Evolutionary conservation across 2,797 vertebrate species (phyloP).

Genomic region (Vireo griseus): DNA sequence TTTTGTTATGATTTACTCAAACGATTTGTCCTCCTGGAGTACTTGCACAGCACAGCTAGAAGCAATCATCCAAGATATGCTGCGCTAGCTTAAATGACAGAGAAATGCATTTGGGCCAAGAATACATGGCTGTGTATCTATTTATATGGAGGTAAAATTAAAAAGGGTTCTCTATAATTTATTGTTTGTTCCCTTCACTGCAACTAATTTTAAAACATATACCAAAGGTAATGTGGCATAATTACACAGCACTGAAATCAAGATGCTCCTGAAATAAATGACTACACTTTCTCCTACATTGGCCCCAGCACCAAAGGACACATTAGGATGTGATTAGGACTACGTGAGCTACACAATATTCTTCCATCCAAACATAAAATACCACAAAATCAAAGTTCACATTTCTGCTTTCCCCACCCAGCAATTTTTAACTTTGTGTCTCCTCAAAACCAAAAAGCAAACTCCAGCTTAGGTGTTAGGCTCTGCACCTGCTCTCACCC

Average conservation of each 20-base stretch:
- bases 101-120: not conserved
- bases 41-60: not conserved
- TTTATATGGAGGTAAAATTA: not conserved
- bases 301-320: not conserved
- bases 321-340: too few relatives aligned
- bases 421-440: not conserved
- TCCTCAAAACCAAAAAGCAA: not conserved
- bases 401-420: not conserved
- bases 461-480: too few relatives aligned
- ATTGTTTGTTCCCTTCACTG: not conserved
- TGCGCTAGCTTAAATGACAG: not conserved
- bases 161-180: not conserved
- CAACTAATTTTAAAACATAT: not conserved
- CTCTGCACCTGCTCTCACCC: not conserved
- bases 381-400: not conserved
- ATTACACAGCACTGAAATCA: not conserved
- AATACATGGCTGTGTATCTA: not conserved
- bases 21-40: constrained; percentile 10
- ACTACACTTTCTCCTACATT: not conserved
- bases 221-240: not conserved
- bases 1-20: constrained; percentile 58
- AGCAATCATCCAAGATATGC: not conserved
- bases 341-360: accelerated
- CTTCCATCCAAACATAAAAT: not conserved
- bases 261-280: not conserved